These are phyloP conservation scores for Glaucomys volans DNA, from an alignment of 2,113 vertebrate genomes.

Conservation along the genomic window DNA sequence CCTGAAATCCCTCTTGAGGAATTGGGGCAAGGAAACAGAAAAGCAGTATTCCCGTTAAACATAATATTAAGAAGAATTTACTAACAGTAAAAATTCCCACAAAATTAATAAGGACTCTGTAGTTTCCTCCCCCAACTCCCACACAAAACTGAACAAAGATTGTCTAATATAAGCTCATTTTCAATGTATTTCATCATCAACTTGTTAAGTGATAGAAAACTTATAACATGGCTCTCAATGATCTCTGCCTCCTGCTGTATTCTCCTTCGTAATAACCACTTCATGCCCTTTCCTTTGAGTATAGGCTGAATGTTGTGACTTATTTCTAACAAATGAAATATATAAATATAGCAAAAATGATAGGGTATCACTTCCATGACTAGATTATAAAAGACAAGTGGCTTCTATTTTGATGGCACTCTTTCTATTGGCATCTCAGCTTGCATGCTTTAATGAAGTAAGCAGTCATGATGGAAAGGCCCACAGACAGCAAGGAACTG, in stretches of 20 bases:
- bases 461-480: neutral
- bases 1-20: neutral
- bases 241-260: neutral
- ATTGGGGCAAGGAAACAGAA: neutral
- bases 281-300: neutral
- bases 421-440: neutral
- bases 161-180: neutral
- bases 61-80: neutral
- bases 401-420: conserved; percentile 13
- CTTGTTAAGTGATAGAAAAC: neutral
- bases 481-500: neutral
- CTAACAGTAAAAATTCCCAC: neutral
- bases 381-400: conserved; percentile 10
- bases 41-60: neutral
- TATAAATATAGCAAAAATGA: conserved; percentile 35
- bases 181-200: neutral
- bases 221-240: neutral
- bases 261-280: neutral
- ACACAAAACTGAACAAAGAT: neutral
- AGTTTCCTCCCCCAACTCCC: neutral
- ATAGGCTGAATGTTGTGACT: neutral
- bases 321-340: conserved; percentile 9
- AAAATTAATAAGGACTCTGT: neutral
- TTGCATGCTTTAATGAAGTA: neutral
- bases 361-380: neutral